Base-by-base conservation (phyloP, 2,888 invertebrate genomes). In the Agrotis segetum region DNA sequence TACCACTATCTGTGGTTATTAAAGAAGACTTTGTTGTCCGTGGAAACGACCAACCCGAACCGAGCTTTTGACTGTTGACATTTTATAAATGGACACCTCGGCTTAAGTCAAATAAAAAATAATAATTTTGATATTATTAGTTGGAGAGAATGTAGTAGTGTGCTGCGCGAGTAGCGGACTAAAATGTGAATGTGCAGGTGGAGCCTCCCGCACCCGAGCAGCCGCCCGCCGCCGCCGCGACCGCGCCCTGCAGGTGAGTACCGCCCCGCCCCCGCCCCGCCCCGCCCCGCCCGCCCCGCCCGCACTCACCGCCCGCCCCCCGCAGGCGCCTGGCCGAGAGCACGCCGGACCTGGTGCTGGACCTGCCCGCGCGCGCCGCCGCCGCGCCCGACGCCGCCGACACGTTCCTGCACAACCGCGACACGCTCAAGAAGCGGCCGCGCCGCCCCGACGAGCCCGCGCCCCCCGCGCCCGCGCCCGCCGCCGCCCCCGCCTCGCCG, bases 281-380 rank as follows among this genome's bases (percentile, higher is more conserved):
- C 63, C 19, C 56, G 53, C 64, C 52, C 44, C 97, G 97, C 3
- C 91, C 97, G 68, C 90, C 62, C 86, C 91, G 77, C 88, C 89
- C 73, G 34, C 52, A 16, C 77, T 67, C 58, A 58, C 62, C 52
- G 21, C 73, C 60, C 49, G 5, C 40, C 13, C 29, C 56, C 29
- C 63, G 82, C 96, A 96, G 91, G 91, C 96, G 91, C 79, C 96
- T 88, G 91, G 96, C 78, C 83, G 96, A 88, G 92, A 96, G 89
- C 95, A 95, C 98, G 46, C 98, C 98, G 2, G 98, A 98, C 94
- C 96, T 98, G 71, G 98, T 98, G 80, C 97, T 98, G 97, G 98
- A 98, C 93, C 94, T 98, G 85, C 98, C 98, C n/a, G 94, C 97
- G 87, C 95, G 88, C 88, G 92, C 88, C 74, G 83, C 87, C 88